phyloP scores from a whole-genome alignment of 2,888 invertebrate species.

The Drosophila birchii region DNA sequence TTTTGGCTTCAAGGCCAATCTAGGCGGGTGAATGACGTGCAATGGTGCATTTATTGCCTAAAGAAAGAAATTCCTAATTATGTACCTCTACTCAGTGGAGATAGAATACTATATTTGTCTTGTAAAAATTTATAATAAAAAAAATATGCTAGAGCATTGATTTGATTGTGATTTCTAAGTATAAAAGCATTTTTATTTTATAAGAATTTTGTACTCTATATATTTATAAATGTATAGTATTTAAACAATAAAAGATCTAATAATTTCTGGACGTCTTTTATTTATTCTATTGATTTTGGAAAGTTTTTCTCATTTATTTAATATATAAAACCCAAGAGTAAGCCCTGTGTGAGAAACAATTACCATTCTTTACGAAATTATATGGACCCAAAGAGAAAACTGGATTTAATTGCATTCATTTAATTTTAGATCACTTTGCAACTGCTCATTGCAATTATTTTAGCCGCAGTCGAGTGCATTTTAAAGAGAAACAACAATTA shows the following conservation, averaged over 20 bases:
- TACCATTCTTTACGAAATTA: not conserved
- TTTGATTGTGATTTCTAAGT: too few species aligned
- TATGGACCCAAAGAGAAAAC: constrained; percentile 18
- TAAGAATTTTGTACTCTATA: too few species aligned
- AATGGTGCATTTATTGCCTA: not conserved
- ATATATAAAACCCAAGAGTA: not conserved
- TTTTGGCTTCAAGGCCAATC: constrained; percentile 36
- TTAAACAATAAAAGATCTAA: not conserved
- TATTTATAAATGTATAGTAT: not conserved
- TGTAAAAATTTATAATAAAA: not conserved
- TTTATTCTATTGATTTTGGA: too few species aligned
- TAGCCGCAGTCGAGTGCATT: constrained; percentile 55
- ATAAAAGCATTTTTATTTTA: too few species aligned
- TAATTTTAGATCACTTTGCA: constrained; percentile 34
- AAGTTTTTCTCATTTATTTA: not conserved
- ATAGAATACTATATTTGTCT: not conserved
- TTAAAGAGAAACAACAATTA: constrained; percentile 63
- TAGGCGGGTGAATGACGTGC: constrained; percentile 13
- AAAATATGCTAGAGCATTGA: too few species aligned
- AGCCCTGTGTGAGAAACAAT: not conserved
- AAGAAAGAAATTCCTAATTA: not conserved
- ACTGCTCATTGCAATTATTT: constrained; percentile 38
- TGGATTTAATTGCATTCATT: constrained; percentile 37
- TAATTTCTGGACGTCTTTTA: not conserved
- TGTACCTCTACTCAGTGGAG: not conserved